Percentiles rank a stretch among this genome's conserved stretches.
Conservation (phyloP, 2,113 vertebrate species). For the Chionis minor region DNA sequence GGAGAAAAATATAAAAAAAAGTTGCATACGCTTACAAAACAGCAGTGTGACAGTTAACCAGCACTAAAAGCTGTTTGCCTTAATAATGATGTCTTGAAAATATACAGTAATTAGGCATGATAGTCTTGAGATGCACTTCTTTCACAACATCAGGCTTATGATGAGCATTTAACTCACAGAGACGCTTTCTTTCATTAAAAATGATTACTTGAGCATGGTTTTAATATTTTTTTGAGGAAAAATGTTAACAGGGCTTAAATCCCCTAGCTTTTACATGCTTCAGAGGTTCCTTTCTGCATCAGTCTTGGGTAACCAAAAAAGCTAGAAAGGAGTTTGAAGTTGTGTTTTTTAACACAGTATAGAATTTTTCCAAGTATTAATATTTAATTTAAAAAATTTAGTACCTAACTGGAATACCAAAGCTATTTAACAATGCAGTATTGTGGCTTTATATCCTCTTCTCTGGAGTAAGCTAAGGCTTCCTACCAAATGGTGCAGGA, state of each 20-base stretch:
- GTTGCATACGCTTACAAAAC: not conserved
- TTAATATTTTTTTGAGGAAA: not conserved
- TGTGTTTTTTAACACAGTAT: not conserved
- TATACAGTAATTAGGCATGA: not conserved
- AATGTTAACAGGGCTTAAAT: not conserved
- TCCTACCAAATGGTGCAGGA: not conserved
- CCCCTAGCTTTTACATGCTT: not conserved
- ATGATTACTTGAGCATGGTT: not conserved
- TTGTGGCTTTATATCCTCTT: not conserved
- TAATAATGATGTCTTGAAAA: not conserved
- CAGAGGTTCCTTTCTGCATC: not conserved
- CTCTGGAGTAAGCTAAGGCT: not conserved
- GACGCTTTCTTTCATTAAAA: constrained; percentile 32
- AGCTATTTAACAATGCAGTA: not conserved
- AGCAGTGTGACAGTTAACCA: not conserved
- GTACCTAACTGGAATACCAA: not conserved
- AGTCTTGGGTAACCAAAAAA: not conserved
- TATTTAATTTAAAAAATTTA: constrained; percentile 12
- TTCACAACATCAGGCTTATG: not conserved
- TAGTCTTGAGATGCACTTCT: constrained; percentile 12
- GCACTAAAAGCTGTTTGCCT: not conserved
- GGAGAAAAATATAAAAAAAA: not conserved
- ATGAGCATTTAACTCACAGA: not conserved
- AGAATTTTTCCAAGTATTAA: not conserved
- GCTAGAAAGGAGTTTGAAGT: constrained; percentile 9